Evolutionary conservation across 2,113 vertebrate species (phyloP), one percentile per base, ranked within the genome.

Genomic region (Talpa occidentalis): DNA sequence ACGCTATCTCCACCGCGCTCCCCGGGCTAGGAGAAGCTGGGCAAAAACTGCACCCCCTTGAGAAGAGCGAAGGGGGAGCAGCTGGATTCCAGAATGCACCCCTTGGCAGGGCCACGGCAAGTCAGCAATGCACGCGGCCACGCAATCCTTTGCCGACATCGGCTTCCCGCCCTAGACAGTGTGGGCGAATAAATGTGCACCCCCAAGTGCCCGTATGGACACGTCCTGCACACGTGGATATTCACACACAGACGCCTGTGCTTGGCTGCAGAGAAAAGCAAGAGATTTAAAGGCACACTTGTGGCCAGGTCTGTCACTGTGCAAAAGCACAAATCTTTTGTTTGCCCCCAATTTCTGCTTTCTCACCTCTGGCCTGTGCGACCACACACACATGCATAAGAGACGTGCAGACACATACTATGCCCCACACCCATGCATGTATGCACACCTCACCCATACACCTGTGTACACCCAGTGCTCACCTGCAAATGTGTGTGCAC

Each of bases 241-340:
- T 54, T 16, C 19, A 3, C 28, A 42, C 4, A 0, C 70, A 49
- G 88, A 90, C 44, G 74, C 92, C 70, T 40, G 91, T 52, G 95
- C 26, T 85, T 92, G 76, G 79, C 94, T 94, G 79, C 95, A 44
- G 8, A 97, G 94, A 92, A 84, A 85, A 97, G 78, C 92, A 69
- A 94, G 87, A 90, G 87, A 69, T n/a, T 56, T 84, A 94, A 88
- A 95, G 93, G 73, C 73, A 76, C 35, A 35, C 77, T 94, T 72
- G 0, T 1, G 84, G 94, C 66, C 90, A 30, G 95, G 70, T 60
- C 91, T 82, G 26, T 72, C 19, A 9, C 24, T 21, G 67, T 93
- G 66, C 0, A 40, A 72, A 49, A 91, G 14, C 35, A 79, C 40
- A 60, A 32, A 77, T 59, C 91, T 94, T 92, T 97, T 96, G 52